Evolutionary conservation across 2,888 invertebrate species (phyloP), one percentile per base, ranked within the genome.

Genomic region (Hermaeophaga mercurialis): DNA sequence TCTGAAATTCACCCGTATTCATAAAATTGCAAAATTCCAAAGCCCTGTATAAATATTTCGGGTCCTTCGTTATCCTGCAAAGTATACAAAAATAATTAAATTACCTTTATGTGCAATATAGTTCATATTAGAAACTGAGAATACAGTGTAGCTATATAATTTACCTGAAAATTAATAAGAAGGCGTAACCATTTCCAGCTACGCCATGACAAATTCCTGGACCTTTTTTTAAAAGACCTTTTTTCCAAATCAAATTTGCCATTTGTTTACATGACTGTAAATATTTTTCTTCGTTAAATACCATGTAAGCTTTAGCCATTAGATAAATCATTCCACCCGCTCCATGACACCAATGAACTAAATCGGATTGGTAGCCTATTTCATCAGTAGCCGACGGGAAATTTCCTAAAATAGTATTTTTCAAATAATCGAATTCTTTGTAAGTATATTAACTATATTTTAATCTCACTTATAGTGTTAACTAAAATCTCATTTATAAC

Each of bases 281-380:
- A 73, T 89, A 94, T 70, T 84, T 87, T 1, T 84, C 79, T 34
- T 93, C 90, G 59, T 86, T 84, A 79, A 86, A 94, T 1, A 86
- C 76, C 22, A 87, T 74, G 73, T 87, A 92, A 0, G 94, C 91
- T 75, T 88, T 89, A 1, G 91, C 91, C 80, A 94, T 83, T 26
- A 92, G 74, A 71, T 92, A 94, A 5, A 93, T 80, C 14, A 64
- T 54, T 0, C 94, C 94, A 6, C 91, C 88, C 7, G 91, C 91
- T 0, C 94, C 94, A 73, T 94, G 94, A 74, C 94, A 94, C 94
- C 94, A 94, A 72, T 94, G 94, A 0, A 94, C 84, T 8, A 94
- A 78, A 58, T 90, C 88, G 56, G 90, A 86, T 8, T 78, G 75
- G 28, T 79, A 69, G 3, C 81, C 78, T 46, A 87, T 77, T 73